Evolutionary conservation across 2,888 invertebrate genomes (phyloP), one percentile per base, ranked within the genome.

Genomic region (Hirtodrosophila histrioides): DNA sequence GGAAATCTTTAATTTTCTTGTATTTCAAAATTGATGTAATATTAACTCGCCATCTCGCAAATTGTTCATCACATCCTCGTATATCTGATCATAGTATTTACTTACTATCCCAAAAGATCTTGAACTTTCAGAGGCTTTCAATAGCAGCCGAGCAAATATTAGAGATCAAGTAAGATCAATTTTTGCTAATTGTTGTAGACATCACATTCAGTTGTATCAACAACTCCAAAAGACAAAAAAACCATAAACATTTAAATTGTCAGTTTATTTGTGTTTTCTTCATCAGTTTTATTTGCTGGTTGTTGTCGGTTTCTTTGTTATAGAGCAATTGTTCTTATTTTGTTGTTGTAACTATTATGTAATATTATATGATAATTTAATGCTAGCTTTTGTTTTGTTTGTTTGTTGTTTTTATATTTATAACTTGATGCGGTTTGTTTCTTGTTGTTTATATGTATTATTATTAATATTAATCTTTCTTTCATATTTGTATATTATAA

Each of bases 331-430:
- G 31, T 67, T 62, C 29, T 64, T 54, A 12, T 27, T 31, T 8
- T 77, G 58, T 69, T 75, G 41, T 50, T 78, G 75, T 74, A 77
- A 81, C 78, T 81, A 77, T 74, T 76, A 64, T 83, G 60, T 81
- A 76, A 72, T 77, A 48, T 81, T 87, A 69, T 68, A 77, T 77
- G 65, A 73, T 87, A 82, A 72, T 68, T 82, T 87, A 82, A 87
- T 75, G 63, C 88, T 82, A 82, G 57, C 45, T 56, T 65, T 75
- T 70, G 41, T 61, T 51, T 54, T 10, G 60, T 61, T 29, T 50
- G 3, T 27, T 27, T 27, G 27, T 27, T 27, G 4, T 27, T 57
- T 75, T 57, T 56, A 44, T 56, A 56, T 50, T 68, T 50, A 55
- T 72, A 80, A 58, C 84, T 86, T 77, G 64, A 77, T 60, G 61